phyloP scores from a whole-genome alignment of 2,888 invertebrate species.

The Tinea pellionella region DNA sequence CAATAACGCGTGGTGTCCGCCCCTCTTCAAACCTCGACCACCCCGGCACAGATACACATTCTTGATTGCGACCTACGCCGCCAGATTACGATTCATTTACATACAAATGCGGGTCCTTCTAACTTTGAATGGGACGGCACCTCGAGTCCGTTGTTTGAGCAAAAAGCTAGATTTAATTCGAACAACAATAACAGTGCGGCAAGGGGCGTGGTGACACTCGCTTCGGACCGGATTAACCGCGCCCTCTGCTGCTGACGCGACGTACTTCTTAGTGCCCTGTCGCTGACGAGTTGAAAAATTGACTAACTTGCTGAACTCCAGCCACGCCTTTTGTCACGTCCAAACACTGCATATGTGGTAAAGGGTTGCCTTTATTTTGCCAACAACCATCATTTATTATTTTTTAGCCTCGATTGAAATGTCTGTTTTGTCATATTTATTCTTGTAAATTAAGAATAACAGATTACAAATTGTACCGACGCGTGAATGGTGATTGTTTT shows the following conservation, averaged over 20 bases:
- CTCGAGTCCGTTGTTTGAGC: constrained; percentile 47
- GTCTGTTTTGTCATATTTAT: background rate
- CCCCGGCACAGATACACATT: constrained; percentile 33
- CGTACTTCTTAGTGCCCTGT: constrained; percentile 2
- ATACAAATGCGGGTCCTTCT: constrained; percentile 54
- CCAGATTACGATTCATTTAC: constrained; percentile 61
- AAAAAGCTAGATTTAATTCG: constrained; percentile 58
- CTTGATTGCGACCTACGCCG: constrained; percentile 44
- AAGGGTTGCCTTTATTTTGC: background rate
- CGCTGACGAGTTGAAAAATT: constrained; percentile 15
- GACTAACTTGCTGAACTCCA: constrained; percentile 13
- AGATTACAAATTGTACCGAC: background rate
- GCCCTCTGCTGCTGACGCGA: background rate
- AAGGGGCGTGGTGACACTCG: constrained; percentile 22
- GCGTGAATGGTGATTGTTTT: background rate
- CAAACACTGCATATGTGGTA: background rate
- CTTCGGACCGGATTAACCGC: constrained; percentile 40
- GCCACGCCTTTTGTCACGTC: constrained; percentile 34
- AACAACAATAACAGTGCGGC: constrained; percentile 47
- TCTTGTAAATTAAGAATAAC: background rate
- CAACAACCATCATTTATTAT: background rate
- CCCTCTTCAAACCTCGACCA: constrained; percentile 17
- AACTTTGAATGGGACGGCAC: constrained; percentile 53
- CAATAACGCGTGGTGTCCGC: constrained; percentile 16
- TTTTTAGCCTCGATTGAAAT: background rate